Percentiles rank a stretch among this genome's conserved stretches.
These are phyloP conservation scores for Papilio polytes DNA, from an alignment of 1,140 invertebrate species.

Conservation along the genomic window DNA sequence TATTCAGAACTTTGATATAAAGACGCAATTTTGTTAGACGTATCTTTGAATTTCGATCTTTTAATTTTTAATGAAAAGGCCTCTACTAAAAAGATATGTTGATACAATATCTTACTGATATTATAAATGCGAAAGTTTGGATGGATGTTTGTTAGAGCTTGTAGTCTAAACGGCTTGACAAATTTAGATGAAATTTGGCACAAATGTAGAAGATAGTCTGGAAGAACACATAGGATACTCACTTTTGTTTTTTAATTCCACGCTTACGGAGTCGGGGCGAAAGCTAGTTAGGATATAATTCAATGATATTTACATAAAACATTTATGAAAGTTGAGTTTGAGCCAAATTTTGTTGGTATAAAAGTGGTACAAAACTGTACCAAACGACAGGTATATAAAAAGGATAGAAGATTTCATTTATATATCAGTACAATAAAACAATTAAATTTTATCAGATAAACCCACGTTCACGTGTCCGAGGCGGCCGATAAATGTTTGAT, in stretches of 20 bases:
- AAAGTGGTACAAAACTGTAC: not conserved
- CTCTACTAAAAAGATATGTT: not conserved
- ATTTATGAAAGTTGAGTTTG: not conserved
- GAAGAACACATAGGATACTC: no score
- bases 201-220: no score
- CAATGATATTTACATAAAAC: no score
- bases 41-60: not conserved
- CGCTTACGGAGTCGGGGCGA: no score
- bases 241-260: no score
- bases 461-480: constrained; percentile 2
- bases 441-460: constrained; percentile 6
- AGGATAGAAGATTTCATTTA: not conserved
- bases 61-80: not conserved
- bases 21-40: not conserved
- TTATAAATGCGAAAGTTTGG: no score
- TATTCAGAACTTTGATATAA: constrained; percentile 1
- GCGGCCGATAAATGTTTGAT: constrained; percentile 18
- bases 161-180: no score
- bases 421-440: not conserved
- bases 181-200: no score
- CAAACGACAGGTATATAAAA: not conserved
- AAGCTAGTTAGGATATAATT: no score
- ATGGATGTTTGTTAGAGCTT: no score
- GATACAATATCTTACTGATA: no score
- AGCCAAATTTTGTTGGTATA: not conserved